Percentiles rank a stretch among this genome's conserved stretches.
These are phyloP conservation scores for Hemistola chrysoprasaria DNA, from an alignment of 2,888 invertebrate genomes.

Conservation along the genomic window DNA sequence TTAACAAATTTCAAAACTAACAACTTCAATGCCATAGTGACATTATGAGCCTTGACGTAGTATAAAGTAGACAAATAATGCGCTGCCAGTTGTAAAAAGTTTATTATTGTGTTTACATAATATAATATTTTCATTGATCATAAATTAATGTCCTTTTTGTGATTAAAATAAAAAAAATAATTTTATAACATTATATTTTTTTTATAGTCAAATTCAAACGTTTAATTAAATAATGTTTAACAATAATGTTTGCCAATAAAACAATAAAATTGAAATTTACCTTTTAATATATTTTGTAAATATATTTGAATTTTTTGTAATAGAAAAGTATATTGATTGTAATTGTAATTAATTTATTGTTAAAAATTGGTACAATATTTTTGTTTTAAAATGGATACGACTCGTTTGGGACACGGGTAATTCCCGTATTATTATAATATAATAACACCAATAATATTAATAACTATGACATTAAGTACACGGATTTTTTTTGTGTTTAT, in stretches of 20 bases:
- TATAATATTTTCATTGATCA: no score
- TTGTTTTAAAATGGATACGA: conserved; percentile 64
- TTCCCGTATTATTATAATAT: conserved; percentile 29
- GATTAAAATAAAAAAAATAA: no score
- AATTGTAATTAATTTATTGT: neutral
- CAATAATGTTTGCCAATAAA: no score
- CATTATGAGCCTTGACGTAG: conserved; percentile 66
- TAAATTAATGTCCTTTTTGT: neutral
- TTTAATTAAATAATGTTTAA: no score
- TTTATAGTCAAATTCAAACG: no score
- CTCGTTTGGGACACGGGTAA: conserved; percentile 44
- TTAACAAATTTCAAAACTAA: conserved; percentile 37
- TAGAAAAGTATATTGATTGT: no score
- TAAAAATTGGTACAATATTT: conserved; percentile 10
- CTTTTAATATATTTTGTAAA: no score
- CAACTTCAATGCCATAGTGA: conserved; percentile 74
- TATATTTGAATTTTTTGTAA: no score
- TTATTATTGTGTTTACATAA: no score
- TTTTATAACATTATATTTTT: no score
- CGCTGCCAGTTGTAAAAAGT: conserved; percentile 53
- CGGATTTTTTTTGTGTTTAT: conserved; percentile 71
- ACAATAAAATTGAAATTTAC: conserved; percentile 2
- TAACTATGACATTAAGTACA: conserved; percentile 73
- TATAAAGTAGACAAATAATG: conserved; percentile 60
- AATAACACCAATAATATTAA: conserved; percentile 64